Conservation (phyloP, 2,113 vertebrate genomes). For the Nesospiza acunhae region DNA sequence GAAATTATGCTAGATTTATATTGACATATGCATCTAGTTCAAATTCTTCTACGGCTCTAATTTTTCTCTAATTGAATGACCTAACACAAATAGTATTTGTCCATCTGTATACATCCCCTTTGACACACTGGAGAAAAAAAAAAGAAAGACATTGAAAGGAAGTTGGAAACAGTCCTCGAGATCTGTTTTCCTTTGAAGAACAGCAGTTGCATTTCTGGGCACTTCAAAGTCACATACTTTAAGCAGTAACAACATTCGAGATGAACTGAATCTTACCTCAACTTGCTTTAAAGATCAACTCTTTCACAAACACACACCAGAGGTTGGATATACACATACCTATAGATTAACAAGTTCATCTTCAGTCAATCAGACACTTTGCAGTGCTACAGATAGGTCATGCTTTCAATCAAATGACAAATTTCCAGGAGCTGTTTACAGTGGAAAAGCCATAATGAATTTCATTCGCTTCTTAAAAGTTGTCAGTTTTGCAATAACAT, state of each 20-base stretch:
- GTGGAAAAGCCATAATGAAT: slow-evolving; percentile 42
- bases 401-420: slow-evolving; percentile 29
- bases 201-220: slow-evolving; percentile 61
- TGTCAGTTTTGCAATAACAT: slow-evolving; percentile 10
- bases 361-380: not conserved
- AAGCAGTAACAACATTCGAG: slow-evolving; percentile 34
- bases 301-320: slow-evolving; percentile 38
- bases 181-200: slow-evolving; percentile 57
- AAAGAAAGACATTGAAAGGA: slow-evolving; percentile 42
- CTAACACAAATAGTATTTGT: slow-evolving; percentile 50
- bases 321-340: not conserved
- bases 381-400: slow-evolving; percentile 4
- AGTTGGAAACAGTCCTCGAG: slow-evolving; percentile 50
- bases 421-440: slow-evolving; percentile 27
- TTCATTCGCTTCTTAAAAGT: slow-evolving; percentile 39
- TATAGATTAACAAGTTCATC: slow-evolving; percentile 20
- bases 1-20: slow-evolving; percentile 26
- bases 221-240: slow-evolving; percentile 63
- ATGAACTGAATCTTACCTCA: slow-evolving; percentile 58
- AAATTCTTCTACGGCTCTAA: slow-evolving; percentile 22
- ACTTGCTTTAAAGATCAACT: slow-evolving; percentile 54
- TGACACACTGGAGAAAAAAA: slow-evolving; percentile 11
- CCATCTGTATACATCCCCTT: slow-evolving; percentile 42
- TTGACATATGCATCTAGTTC: not conserved
- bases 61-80: slow-evolving; percentile 59